Evolutionary conservation across 2,113 vertebrate species (phyloP).

Genomic region (Engraulis encrasicolus): DNA sequence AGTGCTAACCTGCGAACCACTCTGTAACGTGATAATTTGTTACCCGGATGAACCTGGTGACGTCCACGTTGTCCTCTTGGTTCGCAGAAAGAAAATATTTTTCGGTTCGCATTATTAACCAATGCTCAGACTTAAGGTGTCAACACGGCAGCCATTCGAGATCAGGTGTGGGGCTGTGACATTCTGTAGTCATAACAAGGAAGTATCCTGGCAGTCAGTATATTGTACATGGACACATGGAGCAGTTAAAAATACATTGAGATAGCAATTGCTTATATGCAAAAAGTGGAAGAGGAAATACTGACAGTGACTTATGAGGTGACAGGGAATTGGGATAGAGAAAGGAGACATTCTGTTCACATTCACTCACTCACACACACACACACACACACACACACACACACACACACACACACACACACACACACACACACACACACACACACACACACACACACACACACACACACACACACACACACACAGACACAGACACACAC

Average conservation of each 20-base stretch:
- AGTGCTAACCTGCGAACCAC: no score
- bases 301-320: background rate
- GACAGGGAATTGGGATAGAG: background rate
- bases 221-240: background rate
- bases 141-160: no score
- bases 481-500: no score
- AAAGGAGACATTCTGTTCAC: slow-evolving; percentile 17
- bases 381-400: background rate
- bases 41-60: no score
- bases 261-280: background rate
- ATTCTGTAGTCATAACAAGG: slow-evolving; percentile 9
- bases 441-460: slow-evolving; percentile 17
- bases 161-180: slow-evolving; percentile 4
- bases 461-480: background rate
- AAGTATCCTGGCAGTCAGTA: slow-evolving; percentile 3
- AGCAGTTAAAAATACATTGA: slow-evolving; percentile 13
- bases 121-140: no score
- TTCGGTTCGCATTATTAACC: no score
- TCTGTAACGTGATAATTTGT: no score
- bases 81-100: no score
- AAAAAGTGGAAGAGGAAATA: background rate
- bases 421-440: slow-evolving; percentile 24
- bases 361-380: background rate
- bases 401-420: slow-evolving; percentile 20
- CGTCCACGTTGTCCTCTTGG: no score